Evolutionary conservation across 2,113 vertebrate genomes (phyloP), one percentile per base, ranked within the genome.

Genomic region (Ophthalmolycus amberensis): DNA sequence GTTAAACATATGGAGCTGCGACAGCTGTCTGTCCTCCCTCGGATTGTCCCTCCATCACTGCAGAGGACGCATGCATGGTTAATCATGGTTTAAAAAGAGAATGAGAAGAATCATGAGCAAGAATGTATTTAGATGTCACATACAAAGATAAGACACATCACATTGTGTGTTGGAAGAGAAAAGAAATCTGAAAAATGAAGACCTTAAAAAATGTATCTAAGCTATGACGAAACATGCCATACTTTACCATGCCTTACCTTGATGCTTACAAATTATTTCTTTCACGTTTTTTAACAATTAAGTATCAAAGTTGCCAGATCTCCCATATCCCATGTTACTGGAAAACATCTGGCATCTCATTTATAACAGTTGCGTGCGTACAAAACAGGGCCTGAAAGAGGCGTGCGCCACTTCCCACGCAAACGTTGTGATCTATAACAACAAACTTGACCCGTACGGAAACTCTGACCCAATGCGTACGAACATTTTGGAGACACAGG

Each of bases 1-100:
- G 87, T 89, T 90, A 88, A 92, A 92, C 46, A 50, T 87, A 69
- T 75, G 76, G 62, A 79, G 81, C 62, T 80, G 32, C 85, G 90
- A 88, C 81, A 85, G 79, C 79, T 90, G 76, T 81, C 75, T 69
- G 25, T 77, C 71, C 86, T 64, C 59, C 82, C 84, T 76, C 77
- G 77, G 58, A 58, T 63, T 89, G 82, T 83, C 81, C 71, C 75
- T 79, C 62, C 74, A 52, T 84, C 66, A 52, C 40, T 65, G 20
- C 58, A 59, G 32, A 18, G 6, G 9, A 1, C n/a, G 50, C 22
- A 50, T 46, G 7, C 44, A 63, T 71, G 9, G 38, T 77, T 29
- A 37, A 59, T 9, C 20, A 42, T 38, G 40, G 40, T 77, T 68
- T 64, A 38, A 72, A 69, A 58, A 46, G 25, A 50, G 38, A 48